Evolutionary conservation across 2,113 vertebrate species (phyloP), one percentile per base, ranked within the genome.

Genomic region (Solenodon paradoxus): DNA sequence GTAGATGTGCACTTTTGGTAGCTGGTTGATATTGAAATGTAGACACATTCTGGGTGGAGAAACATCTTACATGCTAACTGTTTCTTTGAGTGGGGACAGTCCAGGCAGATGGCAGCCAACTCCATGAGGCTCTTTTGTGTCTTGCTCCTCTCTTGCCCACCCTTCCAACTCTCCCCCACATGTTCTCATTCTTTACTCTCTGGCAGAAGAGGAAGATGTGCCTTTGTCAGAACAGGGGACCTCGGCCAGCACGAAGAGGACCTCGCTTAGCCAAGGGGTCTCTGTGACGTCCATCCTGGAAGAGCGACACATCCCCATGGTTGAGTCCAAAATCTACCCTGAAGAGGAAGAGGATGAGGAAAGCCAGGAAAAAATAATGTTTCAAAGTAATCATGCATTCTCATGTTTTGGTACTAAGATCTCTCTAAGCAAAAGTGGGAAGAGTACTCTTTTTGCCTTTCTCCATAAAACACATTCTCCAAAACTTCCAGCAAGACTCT

Each of bases 271-370:
- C 82, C 87, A 0, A 61, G 96, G 78, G 20, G 17, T 96, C 19
- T 97, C 96, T 2, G n/a, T 69, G 20, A 81, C 93, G 10, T 90
- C 97, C 11, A 53, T 92, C 71, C 24, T 89, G n/a, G 97, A 98
- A 66, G 98, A 97, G 32, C 92, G 42, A 5, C 93, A 87, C 2
- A 28, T 87, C 66, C 71, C 87, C 42, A n/a, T 51, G 35, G n/a
- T 35, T 0, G 91, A 95, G 2, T 93, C 79, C 19, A 96, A 83
- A 71, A 49, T 40, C 72, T 78, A 91, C 47, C 78, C 93, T 17
- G 97, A 97, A 47, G 98, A 98, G 40, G 98, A 98, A 9, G 97
- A 97, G 13, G 97, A 97, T 35, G 88, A 96, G 2, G 98, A 97
- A 42, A 97, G 97, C 94, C 28, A 94, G 95, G 98, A 97, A 68